A percentile compares a stretch with the other conserved stretches of the same genome.
Conservation (phyloP, 1,140 invertebrate species). For the Drosophila watanabei region DNA sequence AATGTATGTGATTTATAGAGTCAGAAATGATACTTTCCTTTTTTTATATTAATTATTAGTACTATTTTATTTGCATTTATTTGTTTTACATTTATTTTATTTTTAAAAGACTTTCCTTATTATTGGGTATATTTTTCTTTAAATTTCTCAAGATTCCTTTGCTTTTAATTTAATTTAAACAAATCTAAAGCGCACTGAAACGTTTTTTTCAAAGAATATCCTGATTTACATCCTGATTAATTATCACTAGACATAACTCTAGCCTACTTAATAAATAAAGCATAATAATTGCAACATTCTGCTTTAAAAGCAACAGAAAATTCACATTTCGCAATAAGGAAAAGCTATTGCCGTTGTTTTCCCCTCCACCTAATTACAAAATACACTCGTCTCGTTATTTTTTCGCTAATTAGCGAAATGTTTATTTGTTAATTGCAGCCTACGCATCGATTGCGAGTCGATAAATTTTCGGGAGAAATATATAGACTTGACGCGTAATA, state of each 20-base stretch:
- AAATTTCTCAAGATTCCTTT: not conserved
- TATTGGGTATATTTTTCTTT: not conserved
- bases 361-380: not conserved
- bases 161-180: not conserved
- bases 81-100: not conserved
- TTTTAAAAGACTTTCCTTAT: not conserved
- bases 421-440: conserved; percentile 38
- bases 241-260: not conserved
- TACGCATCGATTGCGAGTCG: conserved; percentile 18
- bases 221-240: not conserved
- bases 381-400: not conserved
- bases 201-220: not conserved
- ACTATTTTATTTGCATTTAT: not conserved
- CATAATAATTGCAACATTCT: too few relatives aligned
- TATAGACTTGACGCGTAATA: conserved; percentile 4
- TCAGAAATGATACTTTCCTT: too few relatives aligned
- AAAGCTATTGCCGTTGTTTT: not conserved
- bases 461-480: conserved; percentile 9
- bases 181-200: not conserved
- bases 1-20: too few relatives aligned
- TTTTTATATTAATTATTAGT: too few relatives aligned
- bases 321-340: not conserved
- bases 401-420: conserved; percentile 22
- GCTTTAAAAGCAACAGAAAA: not conserved
- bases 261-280: not conserved